Evolutionary conservation across 2,797 vertebrate species (phyloP).

Genomic region (Threskiornis aethiopicus): DNA sequence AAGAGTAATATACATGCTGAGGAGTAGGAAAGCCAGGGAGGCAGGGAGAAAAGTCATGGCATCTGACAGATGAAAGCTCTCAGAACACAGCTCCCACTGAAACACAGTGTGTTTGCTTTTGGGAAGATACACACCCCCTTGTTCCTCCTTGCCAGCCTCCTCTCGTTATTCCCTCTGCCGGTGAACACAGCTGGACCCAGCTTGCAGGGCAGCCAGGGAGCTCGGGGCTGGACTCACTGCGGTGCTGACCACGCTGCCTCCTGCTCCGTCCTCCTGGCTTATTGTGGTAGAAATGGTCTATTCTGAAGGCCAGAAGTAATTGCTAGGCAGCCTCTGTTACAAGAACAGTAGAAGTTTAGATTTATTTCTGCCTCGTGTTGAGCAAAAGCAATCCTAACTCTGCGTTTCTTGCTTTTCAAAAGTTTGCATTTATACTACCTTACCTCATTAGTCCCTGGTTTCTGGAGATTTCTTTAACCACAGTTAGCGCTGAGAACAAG

Average conservation of each 20-base stretch:
- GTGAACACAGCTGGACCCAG: background rate
- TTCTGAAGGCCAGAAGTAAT: background rate
- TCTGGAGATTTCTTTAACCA: background rate
- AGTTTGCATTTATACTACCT: background rate
- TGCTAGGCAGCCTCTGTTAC: background rate
- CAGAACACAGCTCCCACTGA: background rate
- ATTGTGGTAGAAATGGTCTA: background rate
- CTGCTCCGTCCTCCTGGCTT: background rate
- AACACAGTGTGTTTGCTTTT: background rate
- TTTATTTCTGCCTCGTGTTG: background rate
- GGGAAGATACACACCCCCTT: background rate
- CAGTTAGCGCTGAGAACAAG: background rate
- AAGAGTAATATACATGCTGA: background rate
- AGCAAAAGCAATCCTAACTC: background rate
- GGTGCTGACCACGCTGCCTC: background rate
- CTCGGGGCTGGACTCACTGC: fast-evolving
- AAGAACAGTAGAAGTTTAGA: background rate
- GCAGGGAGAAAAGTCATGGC: background rate
- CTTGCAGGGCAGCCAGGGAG: background rate
- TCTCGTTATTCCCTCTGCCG: background rate
- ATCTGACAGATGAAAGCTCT: background rate
- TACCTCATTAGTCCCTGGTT: background rate
- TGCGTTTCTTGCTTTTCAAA: background rate
- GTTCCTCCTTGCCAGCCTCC: background rate
- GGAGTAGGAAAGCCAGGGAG: background rate